A percentile compares a stretch with the other conserved stretches of the same genome.
phyloP scores from a whole-genome alignment of 2,113 vertebrate genomes.

The Menura novaehollandiae region DNA sequence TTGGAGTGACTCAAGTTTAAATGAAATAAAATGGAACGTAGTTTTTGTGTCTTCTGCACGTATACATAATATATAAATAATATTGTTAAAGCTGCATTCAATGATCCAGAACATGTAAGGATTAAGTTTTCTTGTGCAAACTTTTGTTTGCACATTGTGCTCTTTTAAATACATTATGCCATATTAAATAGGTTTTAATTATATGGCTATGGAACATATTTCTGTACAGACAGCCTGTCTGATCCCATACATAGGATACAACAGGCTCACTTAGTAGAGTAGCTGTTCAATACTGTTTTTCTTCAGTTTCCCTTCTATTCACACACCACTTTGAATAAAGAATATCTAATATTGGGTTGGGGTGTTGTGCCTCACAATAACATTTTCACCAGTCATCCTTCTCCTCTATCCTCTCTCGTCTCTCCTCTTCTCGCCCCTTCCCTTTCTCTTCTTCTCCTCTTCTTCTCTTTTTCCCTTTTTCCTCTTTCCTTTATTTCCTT shows the following conservation, averaged over 20 bases:
- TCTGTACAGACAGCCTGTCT: not conserved
- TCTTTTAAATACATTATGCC: not conserved
- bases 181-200: not conserved
- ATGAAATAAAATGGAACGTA: not conserved
- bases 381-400: not conserved
- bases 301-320: not conserved
- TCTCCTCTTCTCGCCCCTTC: no score
- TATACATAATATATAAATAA: not conserved
- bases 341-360: not conserved
- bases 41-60: not conserved
- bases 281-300: not conserved
- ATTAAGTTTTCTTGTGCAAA: not conserved
- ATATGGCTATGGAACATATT: not conserved
- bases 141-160: not conserved
- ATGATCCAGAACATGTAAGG: not conserved
- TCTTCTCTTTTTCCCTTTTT: not conserved
- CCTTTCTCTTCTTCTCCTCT: no score
- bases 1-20: not conserved
- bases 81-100: not conserved
- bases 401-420: no score
- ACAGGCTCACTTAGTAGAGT: not conserved
- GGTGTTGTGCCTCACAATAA: not conserved
- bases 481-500: no score
- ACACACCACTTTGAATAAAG: not conserved
- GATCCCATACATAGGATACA: not conserved